A percentile compares a stretch with the other conserved stretches of the same genome.
Evolutionary conservation across 1,140 invertebrate genomes (phyloP).

Genomic region (Chelonus insularis): DNA sequence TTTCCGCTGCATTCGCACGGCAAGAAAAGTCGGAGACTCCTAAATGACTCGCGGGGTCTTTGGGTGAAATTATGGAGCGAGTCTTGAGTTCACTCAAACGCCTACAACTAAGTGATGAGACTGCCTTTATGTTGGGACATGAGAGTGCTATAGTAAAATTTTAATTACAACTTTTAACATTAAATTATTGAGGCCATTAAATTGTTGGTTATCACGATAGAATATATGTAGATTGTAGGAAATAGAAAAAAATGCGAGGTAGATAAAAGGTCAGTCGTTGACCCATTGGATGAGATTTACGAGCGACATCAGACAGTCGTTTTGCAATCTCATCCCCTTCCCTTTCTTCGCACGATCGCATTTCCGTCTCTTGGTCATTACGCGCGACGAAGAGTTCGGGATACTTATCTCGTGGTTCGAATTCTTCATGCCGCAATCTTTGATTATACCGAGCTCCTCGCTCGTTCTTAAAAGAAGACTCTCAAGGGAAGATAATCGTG

Average conservation of each 20-base stretch:
- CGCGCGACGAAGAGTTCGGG: background rate
- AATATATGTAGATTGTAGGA: background rate
- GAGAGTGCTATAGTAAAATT: background rate
- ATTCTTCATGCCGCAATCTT: conserved; percentile 24
- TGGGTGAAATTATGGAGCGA: background rate
- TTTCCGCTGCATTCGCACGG: conserved; percentile 27
- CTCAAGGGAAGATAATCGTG: conserved; percentile 6
- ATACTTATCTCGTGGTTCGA: conserved; percentile 26
- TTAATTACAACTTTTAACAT: background rate
- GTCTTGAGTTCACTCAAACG: background rate
- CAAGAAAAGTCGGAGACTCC: background rate
- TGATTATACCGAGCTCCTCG: conserved; percentile 16
- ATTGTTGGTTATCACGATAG: background rate
- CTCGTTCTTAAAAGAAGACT: conserved; percentile 10
- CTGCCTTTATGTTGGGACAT: background rate
- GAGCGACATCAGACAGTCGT: conserved; percentile 3
- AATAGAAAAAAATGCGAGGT: background rate
- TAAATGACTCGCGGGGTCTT: background rate
- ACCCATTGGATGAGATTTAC: conserved; percentile 11
- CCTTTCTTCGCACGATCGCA: conserved; percentile 12
- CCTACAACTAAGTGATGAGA: background rate
- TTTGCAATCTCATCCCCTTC: background rate
- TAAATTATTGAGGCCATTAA: background rate
- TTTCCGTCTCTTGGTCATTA: conserved; percentile 1
- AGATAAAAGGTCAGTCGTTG: conserved; percentile 12